Base-by-base conservation (phyloP, 1,140 invertebrate genomes). In the Papilio xuthus region DNA sequence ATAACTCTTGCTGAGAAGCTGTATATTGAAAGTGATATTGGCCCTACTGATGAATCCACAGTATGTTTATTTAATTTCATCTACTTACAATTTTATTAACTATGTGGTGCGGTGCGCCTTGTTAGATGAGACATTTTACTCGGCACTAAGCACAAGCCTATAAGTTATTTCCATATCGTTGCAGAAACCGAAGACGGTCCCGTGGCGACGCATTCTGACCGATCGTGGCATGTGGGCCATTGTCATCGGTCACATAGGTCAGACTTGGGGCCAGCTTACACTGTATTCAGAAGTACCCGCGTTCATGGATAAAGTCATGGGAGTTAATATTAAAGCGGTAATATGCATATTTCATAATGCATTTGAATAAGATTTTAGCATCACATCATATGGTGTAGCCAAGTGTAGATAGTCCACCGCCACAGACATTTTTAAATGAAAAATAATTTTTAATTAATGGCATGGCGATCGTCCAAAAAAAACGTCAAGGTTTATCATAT, bases 231-330 rank as follows among this genome's bases (percentile, higher is more conserved):
- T 98, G 75, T 98, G 96, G 96, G 97, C 97, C 0, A 95, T 98
- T 12, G 94, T 97, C n/a, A 89, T 97, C 0, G 96, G 95, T 1
- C 97, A 99, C 86, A 96, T 97, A 86, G 96, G 97, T 0, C 96
- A 97, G 86, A 97, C 97, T 83, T 99, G 97, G 98, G 97, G 97
- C 1, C 98, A 97, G 84, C 97, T 98, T 93, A 98, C 96, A 0
- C 93, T 99, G 42, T 94, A 98, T n/a, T 98, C 97, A 0, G 96
- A 98, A 90, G 96, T 99, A 41, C 98, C 98, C 0, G 96, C 95
- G 0, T 99, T 97, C 86, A 96, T 99, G 94, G 96, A 96, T 69
- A 95, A 96, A 81, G 95, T 98, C 7, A 95, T 99, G 73, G 94
- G 96, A 72, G 97, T 97, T 77, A 94, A 98, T 82, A 96, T 98